Evolutionary conservation across 1,140 invertebrate genomes (phyloP).

Genomic region (Drosophila ironensis): DNA sequence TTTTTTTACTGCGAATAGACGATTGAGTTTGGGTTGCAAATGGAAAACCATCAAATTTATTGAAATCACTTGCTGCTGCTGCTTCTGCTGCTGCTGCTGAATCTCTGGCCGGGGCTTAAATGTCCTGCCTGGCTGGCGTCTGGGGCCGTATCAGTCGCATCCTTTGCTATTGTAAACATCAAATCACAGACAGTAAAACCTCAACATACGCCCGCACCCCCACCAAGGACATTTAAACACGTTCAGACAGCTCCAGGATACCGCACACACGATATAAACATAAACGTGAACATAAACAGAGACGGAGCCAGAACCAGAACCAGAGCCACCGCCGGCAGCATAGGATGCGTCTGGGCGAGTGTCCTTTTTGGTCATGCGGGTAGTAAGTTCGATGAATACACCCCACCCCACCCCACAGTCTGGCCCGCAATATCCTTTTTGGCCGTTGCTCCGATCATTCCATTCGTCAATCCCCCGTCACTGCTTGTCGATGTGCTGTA

Average conservation of each 20-base stretch:
- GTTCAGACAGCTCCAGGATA: conserved; percentile 30
- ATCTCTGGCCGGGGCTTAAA: conserved; percentile 31
- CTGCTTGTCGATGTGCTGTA: conserved; percentile 57
- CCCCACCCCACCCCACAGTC: not conserved
- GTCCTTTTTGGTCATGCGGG: conserved; percentile 69
- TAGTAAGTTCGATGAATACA: conserved; percentile 1
- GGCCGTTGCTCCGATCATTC: conserved; percentile 11
- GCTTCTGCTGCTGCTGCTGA: conserved; percentile 39
- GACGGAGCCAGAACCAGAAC: conserved; percentile 29
- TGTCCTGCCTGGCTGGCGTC: conserved; percentile 40
- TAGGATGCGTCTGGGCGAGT: conserved; percentile 53
- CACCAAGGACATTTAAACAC: conserved; percentile 13
- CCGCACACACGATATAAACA: conserved; percentile 51
- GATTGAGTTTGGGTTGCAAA: conserved; percentile 81
- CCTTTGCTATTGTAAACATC: conserved; percentile 76
- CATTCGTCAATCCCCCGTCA: conserved; percentile 48
- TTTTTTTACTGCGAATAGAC: conserved; percentile 79
- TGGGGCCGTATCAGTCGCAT: conserved; percentile 59
- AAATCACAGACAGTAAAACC: conserved; percentile 80
- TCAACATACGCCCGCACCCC: conserved; percentile 19
- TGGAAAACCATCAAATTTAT: conserved; percentile 81
- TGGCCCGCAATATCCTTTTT: too few species aligned
- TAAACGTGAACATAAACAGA: conserved; percentile 72
- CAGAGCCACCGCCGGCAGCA: too few species aligned
- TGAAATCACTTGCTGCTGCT: conserved; percentile 75